Percentiles rank a stretch among this genome's conserved stretches.
Evolutionary conservation across 2,797 vertebrate genomes (phyloP).

Genomic region (Bucorvus abyssinicus): DNA sequence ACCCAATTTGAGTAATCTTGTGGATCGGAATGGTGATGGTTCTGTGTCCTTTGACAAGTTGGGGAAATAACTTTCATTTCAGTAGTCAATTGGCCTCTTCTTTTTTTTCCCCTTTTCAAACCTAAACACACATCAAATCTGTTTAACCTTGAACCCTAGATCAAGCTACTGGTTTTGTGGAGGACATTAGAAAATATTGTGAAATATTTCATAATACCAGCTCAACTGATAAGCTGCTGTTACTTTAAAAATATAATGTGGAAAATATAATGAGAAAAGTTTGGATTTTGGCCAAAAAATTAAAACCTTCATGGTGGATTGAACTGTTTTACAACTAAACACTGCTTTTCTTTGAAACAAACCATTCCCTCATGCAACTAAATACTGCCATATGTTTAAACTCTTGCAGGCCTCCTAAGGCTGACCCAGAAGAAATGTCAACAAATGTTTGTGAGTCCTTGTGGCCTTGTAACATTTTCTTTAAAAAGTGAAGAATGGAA

Average conservation of each 20-base stretch:
- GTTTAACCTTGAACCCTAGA: background rate
- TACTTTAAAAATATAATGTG: conserved; percentile 43
- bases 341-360: background rate
- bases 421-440: conserved; percentile 69
- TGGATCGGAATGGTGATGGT: background rate
- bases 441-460: conserved; percentile 65
- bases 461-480: conserved; percentile 53
- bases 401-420: conserved; percentile 54
- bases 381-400: conserved; percentile 63
- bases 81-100: background rate
- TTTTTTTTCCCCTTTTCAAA: background rate
- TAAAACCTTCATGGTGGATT: conserved; percentile 28
- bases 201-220: background rate
- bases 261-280: background rate
- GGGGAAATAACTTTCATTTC: background rate
- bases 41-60: background rate
- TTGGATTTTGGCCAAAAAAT: conserved; percentile 16
- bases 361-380: conserved; percentile 42
- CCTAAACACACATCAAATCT: background rate
- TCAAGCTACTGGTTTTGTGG: background rate
- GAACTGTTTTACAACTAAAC: conserved; percentile 39
- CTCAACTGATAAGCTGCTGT: background rate
- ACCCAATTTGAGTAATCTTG: background rate
- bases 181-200: background rate
- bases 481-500: conserved; percentile 51